Evolutionary conservation across 1,140 invertebrate genomes (phyloP), one percentile per base, ranked within the genome.

Genomic region (Bombus vancouverensis): DNA sequence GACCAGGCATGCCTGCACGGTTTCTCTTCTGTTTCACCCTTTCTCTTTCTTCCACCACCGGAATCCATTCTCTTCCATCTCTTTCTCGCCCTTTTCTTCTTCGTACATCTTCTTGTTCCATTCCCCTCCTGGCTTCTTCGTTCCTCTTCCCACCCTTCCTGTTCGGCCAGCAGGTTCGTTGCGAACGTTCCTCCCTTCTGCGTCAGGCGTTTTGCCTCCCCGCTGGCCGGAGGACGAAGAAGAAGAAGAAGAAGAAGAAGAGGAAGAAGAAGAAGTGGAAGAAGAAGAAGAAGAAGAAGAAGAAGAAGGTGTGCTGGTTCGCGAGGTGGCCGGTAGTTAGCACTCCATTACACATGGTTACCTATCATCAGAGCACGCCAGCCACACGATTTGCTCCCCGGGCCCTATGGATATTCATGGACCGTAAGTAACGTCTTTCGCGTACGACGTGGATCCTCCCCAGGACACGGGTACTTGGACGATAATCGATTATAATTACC

Each of bases 271-370:
- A 59, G 57, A 65, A n/a, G 62, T n/a, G 12, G 59, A 59, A 39
- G 37, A 37, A 39, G 34, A 34, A 34, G 5, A 66, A 15, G 71
- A 47, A 3, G 72, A 32, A 22, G 76, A 32, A n/a, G 79, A 85
- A 53, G 83, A 75, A 32, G 74, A 90, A 89, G 87, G 86, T 90
- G 91, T 91, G 89, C 91, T 92, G 90, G 90, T 93, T 92, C 89
- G 91, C 92, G 90, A 93, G 92, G 91, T 93, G 92, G 92, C 87
- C 92, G 87, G 89, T 92, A 93, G 93, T 94, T 94, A 94, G 90
- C 93, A 94, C 93, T 93, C 92, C 91, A 94, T 94, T 94, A 94
- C 93, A 93, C 90, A 92, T 92, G 92, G 90, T 94, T 92, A 92
- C 92, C 93, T 93, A 93, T 94, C 93, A 93, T 94, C 93, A 94